A percentile compares a stretch with the other conserved stretches of the same genome.
Conservation (phyloP, 2,797 vertebrate species). For the Enteromius viviparus region DNA sequence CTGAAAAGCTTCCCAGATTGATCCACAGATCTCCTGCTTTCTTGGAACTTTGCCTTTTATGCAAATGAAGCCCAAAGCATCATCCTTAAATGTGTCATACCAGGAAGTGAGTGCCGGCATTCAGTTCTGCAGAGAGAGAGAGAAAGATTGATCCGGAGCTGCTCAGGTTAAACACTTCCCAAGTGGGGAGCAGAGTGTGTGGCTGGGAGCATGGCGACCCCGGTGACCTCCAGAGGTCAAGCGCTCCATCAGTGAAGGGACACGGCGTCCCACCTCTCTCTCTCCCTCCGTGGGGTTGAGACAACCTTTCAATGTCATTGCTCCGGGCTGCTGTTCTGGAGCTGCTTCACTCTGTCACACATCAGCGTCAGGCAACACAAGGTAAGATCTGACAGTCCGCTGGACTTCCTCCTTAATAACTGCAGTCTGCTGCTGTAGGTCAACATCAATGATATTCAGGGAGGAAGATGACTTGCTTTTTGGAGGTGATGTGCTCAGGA, state of each 20-base stretch:
- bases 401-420: not conserved
- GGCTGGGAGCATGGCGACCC: slow-evolving; percentile 46
- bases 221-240: slow-evolving; percentile 32
- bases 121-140: slow-evolving; percentile 58
- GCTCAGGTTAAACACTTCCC: slow-evolving; percentile 44
- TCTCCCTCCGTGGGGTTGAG: slow-evolving; percentile 34
- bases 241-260: slow-evolving; percentile 41
- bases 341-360: slow-evolving; percentile 31
- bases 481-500: not conserved
- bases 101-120: slow-evolving; percentile 64
- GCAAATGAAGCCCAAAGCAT: slow-evolving; percentile 59
- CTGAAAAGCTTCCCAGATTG: not conserved
- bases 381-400: not conserved
- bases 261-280: not conserved
- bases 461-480: slow-evolving; percentile 11
- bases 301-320: slow-evolving; percentile 70
- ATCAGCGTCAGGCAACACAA: slow-evolving; percentile 20
- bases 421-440: slow-evolving; percentile 3
- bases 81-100: slow-evolving; percentile 61
- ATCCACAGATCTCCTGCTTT: slow-evolving; percentile 21
- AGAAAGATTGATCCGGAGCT: slow-evolving; percentile 44
- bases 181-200: slow-evolving; percentile 52
- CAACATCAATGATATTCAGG: slow-evolving; percentile 1
- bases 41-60: slow-evolving; percentile 61
- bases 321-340: slow-evolving; percentile 54